phyloP scores from a whole-genome alignment of 2,888 invertebrate genomes.

The Acanthosoma haemorrhoidale region DNA sequence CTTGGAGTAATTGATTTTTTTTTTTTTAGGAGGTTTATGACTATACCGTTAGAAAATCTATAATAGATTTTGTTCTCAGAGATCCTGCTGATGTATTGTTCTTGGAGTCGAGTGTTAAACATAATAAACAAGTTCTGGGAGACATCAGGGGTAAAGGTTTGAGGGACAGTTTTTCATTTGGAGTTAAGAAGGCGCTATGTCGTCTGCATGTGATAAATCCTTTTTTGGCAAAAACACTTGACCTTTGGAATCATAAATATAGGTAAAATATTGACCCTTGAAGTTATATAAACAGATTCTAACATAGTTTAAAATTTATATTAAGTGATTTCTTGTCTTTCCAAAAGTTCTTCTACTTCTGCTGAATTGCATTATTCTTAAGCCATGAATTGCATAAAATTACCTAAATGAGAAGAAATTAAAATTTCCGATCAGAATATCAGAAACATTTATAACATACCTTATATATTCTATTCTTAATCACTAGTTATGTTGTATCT shows the following conservation, averaged over 20 bases:
- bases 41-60: conserved; percentile 82
- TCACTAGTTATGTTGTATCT: too few species aligned
- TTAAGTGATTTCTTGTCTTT: too few species aligned
- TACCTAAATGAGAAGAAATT: too few species aligned
- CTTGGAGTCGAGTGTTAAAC: background rate
- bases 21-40: conserved; percentile 45
- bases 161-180: background rate
- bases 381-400: too few species aligned
- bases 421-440: too few species aligned
- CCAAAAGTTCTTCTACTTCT: too few species aligned
- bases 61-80: conserved; percentile 84
- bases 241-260: conserved; percentile 75
- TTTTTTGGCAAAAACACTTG: conserved; percentile 71
- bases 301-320: conserved; percentile 32
- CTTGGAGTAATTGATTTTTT: background rate
- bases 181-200: conserved; percentile 36
- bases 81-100: conserved; percentile 55
- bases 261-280: too few species aligned
- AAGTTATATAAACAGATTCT: too few species aligned
- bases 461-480: too few species aligned
- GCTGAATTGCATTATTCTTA: too few species aligned
- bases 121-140: background rate
- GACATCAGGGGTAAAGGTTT: background rate
- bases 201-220: conserved; percentile 73
- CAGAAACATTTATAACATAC: too few species aligned